Base-by-base conservation (phyloP, 2,797 vertebrate genomes). In the Myotis myotis region DNA sequence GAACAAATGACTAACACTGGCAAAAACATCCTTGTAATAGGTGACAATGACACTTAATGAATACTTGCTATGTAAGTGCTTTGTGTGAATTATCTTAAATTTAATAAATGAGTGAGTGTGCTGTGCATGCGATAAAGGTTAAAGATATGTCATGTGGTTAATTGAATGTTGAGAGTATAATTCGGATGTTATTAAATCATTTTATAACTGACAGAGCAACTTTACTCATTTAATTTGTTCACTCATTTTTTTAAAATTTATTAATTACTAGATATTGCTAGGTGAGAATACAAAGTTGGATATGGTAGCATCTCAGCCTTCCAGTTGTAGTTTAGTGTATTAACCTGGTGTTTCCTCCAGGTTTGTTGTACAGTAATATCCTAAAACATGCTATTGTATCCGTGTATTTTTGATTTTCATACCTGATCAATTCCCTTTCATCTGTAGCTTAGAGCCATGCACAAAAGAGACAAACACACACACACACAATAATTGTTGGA, bases 161-260 rank as follows among this genome's bases (percentile, higher is more conserved):
- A 53, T 23, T 74, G 41, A 86, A 28, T 23, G 1, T 85, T 71
- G 33, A 74, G 11, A 41, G 13, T 53, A 8, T 76, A 76, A 38
- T 47, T 44, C 1, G 0, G 15, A 38, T 84, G 11, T 64, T 55
- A 53, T 71, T 81, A 75, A 80, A 20, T 92, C 15, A 44, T 25
- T 85, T 62, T 85, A n/a, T 93, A 95, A 68, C n/a, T 68, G 60
- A 70, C 16, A 41, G 28, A 62, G n/a, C 36, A 66, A 22, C 74
- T 89, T 74, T 38, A 47, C n/a, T 85, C 22, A 28, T 95, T 81
- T 92, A 76, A 64, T 36, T 64, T 71, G 55, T 80, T 87, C 36
- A 49, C 90, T 30, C 25, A 15, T 38, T 86, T 72, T 87, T 87
- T 47, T 30, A 30, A 30, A 20, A 33, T 15, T 57, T 44, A 38